Conservation (phyloP, 2,888 invertebrate genomes). For the Selenia dentaria region DNA sequence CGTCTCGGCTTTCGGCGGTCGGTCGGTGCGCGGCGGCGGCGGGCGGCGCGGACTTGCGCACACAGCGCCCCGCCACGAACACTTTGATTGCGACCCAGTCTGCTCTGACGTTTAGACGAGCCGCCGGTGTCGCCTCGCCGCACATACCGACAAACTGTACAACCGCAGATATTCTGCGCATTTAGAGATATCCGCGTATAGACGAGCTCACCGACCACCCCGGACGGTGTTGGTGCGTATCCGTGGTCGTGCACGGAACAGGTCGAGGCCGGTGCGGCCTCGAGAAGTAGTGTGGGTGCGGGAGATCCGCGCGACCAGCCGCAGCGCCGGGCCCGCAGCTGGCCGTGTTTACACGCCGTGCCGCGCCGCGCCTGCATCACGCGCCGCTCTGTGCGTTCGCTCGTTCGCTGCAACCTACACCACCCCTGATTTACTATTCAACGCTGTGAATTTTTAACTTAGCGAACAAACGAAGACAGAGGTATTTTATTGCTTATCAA, state of each 20-base stretch:
- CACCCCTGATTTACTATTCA: conserved; percentile 78
- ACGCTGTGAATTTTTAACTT: conserved; percentile 79
- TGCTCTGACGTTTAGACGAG: conserved; percentile 77
- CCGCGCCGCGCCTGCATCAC: conserved; percentile 54
- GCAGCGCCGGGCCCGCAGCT: conserved; percentile 63
- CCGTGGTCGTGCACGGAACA: conserved; percentile 17
- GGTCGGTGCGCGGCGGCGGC: conserved; percentile 66
- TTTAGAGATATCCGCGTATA: conserved; percentile 44
- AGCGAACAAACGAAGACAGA: conserved; percentile 72
- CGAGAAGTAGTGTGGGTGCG: conserved; percentile 13
- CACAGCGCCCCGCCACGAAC: conserved; percentile 65
- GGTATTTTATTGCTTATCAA: conserved; percentile 78
- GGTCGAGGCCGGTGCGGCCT: conserved; percentile 30
- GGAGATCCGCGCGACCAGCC: conserved; percentile 48
- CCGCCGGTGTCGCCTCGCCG: conserved; percentile 70
- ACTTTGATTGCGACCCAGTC: conserved; percentile 79
- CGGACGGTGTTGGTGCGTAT: conserved; percentile 24
- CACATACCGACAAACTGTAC: conserved; percentile 51
- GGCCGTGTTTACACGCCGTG: conserved; percentile 75
- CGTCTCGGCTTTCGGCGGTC: conserved; percentile 77
- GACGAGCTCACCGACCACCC: conserved; percentile 17
- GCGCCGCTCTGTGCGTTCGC: conserved; percentile 46
- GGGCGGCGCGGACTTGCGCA: conserved; percentile 69
- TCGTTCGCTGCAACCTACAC: conserved; percentile 69
- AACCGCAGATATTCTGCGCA: conserved; percentile 68